These are phyloP conservation scores for Macropis europaea DNA, from an alignment of 2,888 invertebrate species.

Conservation along the genomic window DNA sequence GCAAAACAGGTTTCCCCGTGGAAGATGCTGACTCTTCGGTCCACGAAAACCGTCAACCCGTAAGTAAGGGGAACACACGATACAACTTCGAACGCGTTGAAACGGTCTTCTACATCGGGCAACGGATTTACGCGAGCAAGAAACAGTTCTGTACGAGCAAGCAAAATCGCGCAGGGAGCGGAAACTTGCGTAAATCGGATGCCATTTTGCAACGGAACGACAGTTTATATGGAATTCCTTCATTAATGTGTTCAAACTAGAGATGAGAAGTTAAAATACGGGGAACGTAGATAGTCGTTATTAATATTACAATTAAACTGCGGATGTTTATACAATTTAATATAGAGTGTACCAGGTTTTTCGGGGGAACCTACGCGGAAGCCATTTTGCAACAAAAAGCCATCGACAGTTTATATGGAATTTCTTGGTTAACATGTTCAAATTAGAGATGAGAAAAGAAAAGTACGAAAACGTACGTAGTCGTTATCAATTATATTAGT, in stretches of 20 bases:
- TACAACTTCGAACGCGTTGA: conserved; percentile 12
- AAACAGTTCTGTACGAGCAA: conserved; percentile 36
- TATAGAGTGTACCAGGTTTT: too few species aligned
- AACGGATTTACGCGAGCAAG: conserved; percentile 33
- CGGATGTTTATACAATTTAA: too few species aligned
- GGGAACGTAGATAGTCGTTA: background rate
- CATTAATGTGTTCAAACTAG: conserved; percentile 16
- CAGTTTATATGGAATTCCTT: conserved; percentile 8
- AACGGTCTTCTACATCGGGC: conserved; percentile 17
- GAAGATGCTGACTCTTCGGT: conserved; percentile 35
- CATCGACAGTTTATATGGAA: too few species aligned
- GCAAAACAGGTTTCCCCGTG: conserved; percentile 58
- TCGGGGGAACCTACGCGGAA: too few species aligned
- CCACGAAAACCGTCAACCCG: conserved; percentile 38
- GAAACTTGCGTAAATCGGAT: conserved; percentile 47
- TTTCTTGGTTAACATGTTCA: too few species aligned
- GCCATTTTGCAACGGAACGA: conserved; percentile 33
- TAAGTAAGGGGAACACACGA: conserved; percentile 4
- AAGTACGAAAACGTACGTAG: too few species aligned
- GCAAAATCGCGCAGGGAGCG: conserved; percentile 33
- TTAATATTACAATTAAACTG: too few species aligned
- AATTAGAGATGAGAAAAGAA: too few species aligned
- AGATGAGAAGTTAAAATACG: background rate
- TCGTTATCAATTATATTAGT: too few species aligned
- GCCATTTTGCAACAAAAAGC: too few species aligned